Evolutionary conservation across 1,140 invertebrate genomes (phyloP), one percentile per base, ranked within the genome.

Genomic region (Bombus waltoni): DNA sequence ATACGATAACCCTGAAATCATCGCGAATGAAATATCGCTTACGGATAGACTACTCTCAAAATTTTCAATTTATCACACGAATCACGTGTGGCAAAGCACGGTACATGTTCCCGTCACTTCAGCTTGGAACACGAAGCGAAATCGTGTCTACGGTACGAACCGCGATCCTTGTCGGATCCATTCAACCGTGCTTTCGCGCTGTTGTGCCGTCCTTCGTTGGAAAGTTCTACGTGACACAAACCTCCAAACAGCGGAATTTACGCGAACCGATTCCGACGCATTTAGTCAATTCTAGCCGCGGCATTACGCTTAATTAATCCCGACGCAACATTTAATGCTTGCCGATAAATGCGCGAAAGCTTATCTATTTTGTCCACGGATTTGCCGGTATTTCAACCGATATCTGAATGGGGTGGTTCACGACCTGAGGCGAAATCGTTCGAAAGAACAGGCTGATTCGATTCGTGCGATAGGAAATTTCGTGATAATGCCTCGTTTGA

Each of bases 281-380:
- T 83, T 83, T 68, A 83, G 59, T 77, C 81, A 77, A 75, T 77
- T 83, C 73, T 77, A 77, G 81, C 47, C 73, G 42, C 66, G 47
- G 72, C 81, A 75, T 75, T 82, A 82, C 81, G 81, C 71, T 73
- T 73, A 73, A 73, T 73, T 73, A 73, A 44, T 73, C 71, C 71
- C 71, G 71, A 73, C 71, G 28, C 15, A 44, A 44, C 71, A 80
- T 84, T 84, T 84, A 84, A 84, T 84, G 75, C 76, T 71, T 25
- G 82, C 66, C 65, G 82, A 84, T 84, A 84, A 84, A 78, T 40
- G 82, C 81, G 73, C n/a, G 72, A 76, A 83, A 83, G 81, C 66
- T 84, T 84, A 84, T 84, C 83, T 71, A 79, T 84, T 84, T 84
- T 84, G 83, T 84, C 76, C 76, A 18, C 83, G 83, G 83, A 84